Conservation (phyloP, 1,140 invertebrate genomes). For the Drosophila sp. region DNA sequence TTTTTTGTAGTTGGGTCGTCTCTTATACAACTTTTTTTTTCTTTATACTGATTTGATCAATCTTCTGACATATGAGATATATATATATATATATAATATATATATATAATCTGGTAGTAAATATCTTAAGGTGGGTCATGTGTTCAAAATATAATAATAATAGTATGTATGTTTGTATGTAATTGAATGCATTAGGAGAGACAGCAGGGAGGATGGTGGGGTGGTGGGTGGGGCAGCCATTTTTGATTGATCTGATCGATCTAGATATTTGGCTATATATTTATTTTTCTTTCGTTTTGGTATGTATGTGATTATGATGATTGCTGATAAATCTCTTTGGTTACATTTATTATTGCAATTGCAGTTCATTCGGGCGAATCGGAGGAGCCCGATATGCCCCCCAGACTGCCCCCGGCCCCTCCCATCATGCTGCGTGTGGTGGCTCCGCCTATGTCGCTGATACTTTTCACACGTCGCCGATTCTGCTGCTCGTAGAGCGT, state of each 20-base stretch:
- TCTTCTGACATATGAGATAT: constrained; percentile 17
- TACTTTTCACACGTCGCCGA: constrained; percentile 87
- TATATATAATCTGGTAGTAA: constrained; percentile 39
- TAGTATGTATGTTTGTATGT: constrained; percentile 13
- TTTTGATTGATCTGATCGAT: background rate
- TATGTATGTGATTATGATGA: constrained; percentile 13
- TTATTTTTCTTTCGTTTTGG: constrained; percentile 12
- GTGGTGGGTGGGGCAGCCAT: background rate
- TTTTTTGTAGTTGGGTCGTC: background rate
- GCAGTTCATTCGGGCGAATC: constrained; percentile 69
- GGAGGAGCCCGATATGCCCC: constrained; percentile 70
- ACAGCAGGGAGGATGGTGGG: constrained; percentile 3
- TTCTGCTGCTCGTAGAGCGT: constrained; percentile 84
- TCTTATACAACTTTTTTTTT: background rate
- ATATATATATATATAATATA: constrained; percentile 58
- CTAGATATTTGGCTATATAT: background rate
- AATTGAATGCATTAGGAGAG: constrained; percentile 46
- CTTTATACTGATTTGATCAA: constrained; percentile 5
- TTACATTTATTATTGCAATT: constrained; percentile 44
- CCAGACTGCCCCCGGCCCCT: constrained; percentile 80
- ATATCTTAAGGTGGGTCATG: constrained; percentile 53
- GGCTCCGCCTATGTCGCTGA: constrained; percentile 87
- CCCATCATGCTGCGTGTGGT: constrained; percentile 69
- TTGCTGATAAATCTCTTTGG: constrained; percentile 56
- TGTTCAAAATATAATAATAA: constrained; percentile 43